Percentiles rank a stretch among this genome's conserved stretches.
These are phyloP conservation scores for Hydra vulgaris DNA, from an alignment of 30 jellyfish, hydroid and myxozoan species.

Conservation along the genomic window DNA sequence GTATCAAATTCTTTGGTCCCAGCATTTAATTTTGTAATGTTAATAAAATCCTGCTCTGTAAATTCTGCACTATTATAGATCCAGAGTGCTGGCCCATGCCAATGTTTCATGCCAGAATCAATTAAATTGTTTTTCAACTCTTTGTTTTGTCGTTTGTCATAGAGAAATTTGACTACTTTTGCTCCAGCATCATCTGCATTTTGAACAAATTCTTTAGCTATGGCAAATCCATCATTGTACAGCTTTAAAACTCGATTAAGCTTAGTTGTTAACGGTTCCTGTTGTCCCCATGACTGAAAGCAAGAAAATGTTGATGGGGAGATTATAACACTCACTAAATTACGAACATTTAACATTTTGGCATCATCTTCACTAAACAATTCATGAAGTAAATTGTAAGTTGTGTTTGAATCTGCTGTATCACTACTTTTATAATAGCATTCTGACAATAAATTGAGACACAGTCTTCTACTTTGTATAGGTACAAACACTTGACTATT, in stretches of 20 bases:
- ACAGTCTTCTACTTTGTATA: not conserved
- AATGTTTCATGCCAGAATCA: slow-evolving; percentile 42
- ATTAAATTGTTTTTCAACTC: slow-evolving; percentile 20
- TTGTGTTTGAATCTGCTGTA: not conserved
- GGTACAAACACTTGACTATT: slow-evolving; percentile 5
- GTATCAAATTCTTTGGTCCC: slow-evolving; percentile 65
- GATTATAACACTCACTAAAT: slow-evolving; percentile 32
- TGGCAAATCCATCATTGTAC: slow-evolving; percentile 74
- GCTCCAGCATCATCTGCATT: slow-evolving; percentile 95
- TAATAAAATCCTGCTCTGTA: slow-evolving; percentile 48
- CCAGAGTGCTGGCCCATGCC: slow-evolving; percentile 92
- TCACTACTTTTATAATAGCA: slow-evolving; percentile 12
- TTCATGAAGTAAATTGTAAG: slow-evolving; percentile 23
- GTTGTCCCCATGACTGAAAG: slow-evolving; percentile 67
- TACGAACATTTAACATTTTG: slow-evolving; percentile 21
- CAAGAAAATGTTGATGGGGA: slow-evolving; percentile 33
- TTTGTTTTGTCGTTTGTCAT: slow-evolving; percentile 46
- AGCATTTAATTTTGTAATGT: slow-evolving; percentile 57
- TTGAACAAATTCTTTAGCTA: slow-evolving; percentile 66
- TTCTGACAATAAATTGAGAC: not conserved
- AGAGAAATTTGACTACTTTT: slow-evolving; percentile 30
- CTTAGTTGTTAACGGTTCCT: slow-evolving; percentile 55
- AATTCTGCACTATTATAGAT: slow-evolving; percentile 49
- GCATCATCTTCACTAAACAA: slow-evolving; percentile 33
- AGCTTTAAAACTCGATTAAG: slow-evolving; percentile 46